A percentile compares a stretch with the other conserved stretches of the same genome.
Conservation (phyloP, 2,113 vertebrate genomes). For the Eulemur macaco region DNA sequence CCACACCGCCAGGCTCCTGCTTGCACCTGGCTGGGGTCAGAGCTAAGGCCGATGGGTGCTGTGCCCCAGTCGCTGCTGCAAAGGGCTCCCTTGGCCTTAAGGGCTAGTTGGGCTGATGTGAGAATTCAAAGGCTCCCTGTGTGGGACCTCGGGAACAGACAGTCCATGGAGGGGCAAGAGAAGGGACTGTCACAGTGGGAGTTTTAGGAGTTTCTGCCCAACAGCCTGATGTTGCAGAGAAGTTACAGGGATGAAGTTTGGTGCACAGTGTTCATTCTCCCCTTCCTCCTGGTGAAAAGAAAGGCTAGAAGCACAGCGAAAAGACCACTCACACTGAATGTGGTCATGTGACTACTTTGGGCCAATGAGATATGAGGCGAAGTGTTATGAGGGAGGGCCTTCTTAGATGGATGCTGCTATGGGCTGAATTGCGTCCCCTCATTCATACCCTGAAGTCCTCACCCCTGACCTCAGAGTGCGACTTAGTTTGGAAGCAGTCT, state of each 20-base stretch:
- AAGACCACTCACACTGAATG: too few relatives aligned
- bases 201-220: neutral
- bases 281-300: neutral
- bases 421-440: neutral
- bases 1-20: too few relatives aligned
- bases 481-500: neutral
- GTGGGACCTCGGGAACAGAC: too few relatives aligned
- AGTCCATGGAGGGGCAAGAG: too few relatives aligned
- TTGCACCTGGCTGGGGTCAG: fast-evolving
- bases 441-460: too few relatives aligned
- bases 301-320: neutral
- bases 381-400: too few relatives aligned
- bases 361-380: neutral
- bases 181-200: neutral
- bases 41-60: neutral
- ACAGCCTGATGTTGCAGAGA: neutral
- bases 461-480: neutral
- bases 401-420: neutral
- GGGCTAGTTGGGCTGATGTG: neutral
- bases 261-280: neutral
- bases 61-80: neutral
- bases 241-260: fast-evolving
- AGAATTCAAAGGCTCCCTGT: neutral
- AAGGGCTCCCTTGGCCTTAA: neutral
- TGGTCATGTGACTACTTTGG: neutral